A percentile compares a stretch with the other conserved stretches of the same genome.
These are phyloP conservation scores for Eupithecia insigniata DNA, from an alignment of 2,888 invertebrate species.

Conservation along the genomic window DNA sequence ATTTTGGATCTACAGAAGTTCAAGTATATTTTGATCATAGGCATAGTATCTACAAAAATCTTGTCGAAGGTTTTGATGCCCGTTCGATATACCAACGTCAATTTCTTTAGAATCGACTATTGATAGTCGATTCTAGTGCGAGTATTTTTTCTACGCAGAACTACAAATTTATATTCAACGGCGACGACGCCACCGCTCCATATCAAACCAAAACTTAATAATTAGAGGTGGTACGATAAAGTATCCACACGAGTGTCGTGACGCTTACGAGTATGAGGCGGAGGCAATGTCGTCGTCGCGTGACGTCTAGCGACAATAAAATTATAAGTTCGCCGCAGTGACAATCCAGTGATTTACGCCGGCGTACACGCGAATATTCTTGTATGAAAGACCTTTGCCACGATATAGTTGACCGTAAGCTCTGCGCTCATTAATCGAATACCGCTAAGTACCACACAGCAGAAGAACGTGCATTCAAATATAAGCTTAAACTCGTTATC, in stretches of 20 bases:
- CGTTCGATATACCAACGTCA: no score
- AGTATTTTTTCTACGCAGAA: neutral
- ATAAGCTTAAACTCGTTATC: no score
- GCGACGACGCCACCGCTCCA: neutral
- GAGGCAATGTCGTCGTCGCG: slow-evolving; percentile 64
- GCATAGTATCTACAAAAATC: no score
- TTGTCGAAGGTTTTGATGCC: no score
- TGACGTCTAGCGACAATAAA: slow-evolving; percentile 83
- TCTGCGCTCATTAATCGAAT: no score
- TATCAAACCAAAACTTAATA: slow-evolving; percentile 64
- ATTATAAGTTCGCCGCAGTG: slow-evolving; percentile 83
- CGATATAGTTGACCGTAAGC: neutral
- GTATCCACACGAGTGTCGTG: slow-evolving; percentile 65
- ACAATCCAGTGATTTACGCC: slow-evolving; percentile 84
- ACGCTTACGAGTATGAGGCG: slow-evolving; percentile 27
- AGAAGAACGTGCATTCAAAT: no score
- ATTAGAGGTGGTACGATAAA: slow-evolving; percentile 78
- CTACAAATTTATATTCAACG: neutral
- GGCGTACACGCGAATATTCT: slow-evolving; percentile 82
- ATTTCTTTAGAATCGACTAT: neutral
- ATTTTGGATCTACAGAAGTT: no score
- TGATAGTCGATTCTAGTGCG: no score
- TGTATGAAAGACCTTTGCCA: slow-evolving; percentile 68
- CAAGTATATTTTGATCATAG: no score
- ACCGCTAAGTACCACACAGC: no score